These are phyloP conservation scores for Anthonomus grandis DNA, from an alignment of 1,140 invertebrate genomes.

Conservation along the genomic window DNA sequence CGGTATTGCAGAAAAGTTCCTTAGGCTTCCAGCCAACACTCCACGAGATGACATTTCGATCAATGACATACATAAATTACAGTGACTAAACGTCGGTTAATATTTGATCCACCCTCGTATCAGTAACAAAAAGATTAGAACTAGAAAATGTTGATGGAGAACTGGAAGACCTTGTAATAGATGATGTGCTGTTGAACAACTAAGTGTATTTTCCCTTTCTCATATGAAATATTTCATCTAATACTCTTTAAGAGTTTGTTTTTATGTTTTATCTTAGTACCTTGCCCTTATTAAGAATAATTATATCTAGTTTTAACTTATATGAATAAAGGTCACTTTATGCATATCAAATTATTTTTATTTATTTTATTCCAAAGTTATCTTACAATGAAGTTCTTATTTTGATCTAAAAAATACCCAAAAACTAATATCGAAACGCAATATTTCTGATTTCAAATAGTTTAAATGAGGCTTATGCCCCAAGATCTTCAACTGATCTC, in stretches of 20 bases:
- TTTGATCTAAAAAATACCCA: neutral
- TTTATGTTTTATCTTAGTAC: neutral
- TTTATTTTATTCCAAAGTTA: neutral
- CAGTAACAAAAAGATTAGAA: neutral
- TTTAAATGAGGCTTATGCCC: neutral
- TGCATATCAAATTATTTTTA: neutral
- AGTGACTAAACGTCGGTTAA: too few relatives aligned
- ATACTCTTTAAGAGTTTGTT: neutral
- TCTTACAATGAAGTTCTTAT: neutral
- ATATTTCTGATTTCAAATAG: neutral
- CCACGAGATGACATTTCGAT: too few relatives aligned
- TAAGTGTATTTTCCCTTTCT: too few relatives aligned
- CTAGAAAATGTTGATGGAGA: too few relatives aligned
- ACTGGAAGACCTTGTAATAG: too few relatives aligned
- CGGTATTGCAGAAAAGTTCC: too few relatives aligned
- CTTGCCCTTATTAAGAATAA: neutral
- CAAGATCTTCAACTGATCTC: too few relatives aligned
- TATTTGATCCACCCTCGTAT: too few relatives aligned
- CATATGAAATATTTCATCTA: neutral
- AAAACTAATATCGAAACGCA: neutral
- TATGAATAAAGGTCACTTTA: constrained; percentile 1
- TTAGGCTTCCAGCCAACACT: too few relatives aligned
- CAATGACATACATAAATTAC: too few relatives aligned
- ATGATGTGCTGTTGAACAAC: neutral
- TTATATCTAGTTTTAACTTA: neutral